phyloP scores from a whole-genome alignment of 2,113 vertebrate species.

The Petaurus breviceps region DNA sequence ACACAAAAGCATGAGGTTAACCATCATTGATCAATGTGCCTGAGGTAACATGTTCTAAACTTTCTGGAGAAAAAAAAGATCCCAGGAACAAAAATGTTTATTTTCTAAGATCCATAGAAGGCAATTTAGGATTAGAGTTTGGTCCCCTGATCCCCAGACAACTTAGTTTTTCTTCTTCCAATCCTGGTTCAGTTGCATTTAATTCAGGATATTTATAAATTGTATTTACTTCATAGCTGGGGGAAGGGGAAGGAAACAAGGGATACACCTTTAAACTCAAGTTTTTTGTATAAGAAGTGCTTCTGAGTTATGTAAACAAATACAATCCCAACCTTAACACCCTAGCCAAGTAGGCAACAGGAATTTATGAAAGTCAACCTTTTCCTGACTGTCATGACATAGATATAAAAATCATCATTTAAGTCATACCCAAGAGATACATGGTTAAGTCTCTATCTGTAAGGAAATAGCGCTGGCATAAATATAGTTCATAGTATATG shows the following conservation, averaged over 20 bases:
- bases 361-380: not conserved
- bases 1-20: not conserved
- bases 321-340: not conserved
- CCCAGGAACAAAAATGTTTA: not conserved
- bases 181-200: not conserved
- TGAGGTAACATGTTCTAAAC: not conserved
- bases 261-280: not conserved
- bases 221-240: not conserved
- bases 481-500: slow-evolving; percentile 42
- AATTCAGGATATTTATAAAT: not conserved
- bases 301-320: slow-evolving; percentile 32
- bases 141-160: slow-evolving; percentile 10
- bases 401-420: slow-evolving; percentile 6
- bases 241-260: not conserved
- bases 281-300: slow-evolving; percentile 3
- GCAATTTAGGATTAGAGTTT: not conserved
- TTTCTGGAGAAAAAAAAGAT: slow-evolving; percentile 11
- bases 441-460: not conserved
- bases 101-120: not conserved
- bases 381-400: not conserved
- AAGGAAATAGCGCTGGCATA: slow-evolving; percentile 15
- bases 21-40: not conserved
- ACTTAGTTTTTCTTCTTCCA: slow-evolving; percentile 1
- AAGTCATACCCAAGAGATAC: not conserved
- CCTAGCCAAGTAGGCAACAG: not conserved